Base-by-base conservation (phyloP, 2,113 vertebrate species). In the Sorex araneus region DNA sequence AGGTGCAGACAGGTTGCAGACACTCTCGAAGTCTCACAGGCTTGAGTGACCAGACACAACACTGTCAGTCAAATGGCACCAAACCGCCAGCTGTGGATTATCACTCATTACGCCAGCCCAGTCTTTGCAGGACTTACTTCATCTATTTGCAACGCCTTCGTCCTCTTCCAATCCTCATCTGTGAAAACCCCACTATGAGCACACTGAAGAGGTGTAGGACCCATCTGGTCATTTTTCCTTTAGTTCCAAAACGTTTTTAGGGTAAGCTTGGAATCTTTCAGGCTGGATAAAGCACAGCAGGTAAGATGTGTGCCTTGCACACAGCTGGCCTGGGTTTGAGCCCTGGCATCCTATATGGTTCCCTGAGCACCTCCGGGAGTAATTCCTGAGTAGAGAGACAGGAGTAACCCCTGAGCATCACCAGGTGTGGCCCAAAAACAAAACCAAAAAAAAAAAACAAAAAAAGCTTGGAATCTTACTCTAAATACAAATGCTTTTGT, bases 401-500 rank as follows among this genome's bases (percentile, higher is more conserved):
- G 47, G 11, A 50, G 47, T 50, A 50, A 50, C 6, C 47, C 47
- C 47, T 50, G 47, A 50, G 47, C 47, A 50, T 50, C 47, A 7
- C 13, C 47, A 50, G 47, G 47, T 50, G 13, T 50, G 47, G 47
- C 47, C 47, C 47, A 50, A 50, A 50, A 50, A 50, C 47, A 50
- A 50, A 50, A 50, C 13, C 5, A 50, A 50, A 50, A 6, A 10
- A 50, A 50, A 50, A 50, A 50, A 50, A 50, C 6, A 6, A 10
- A 50, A 50, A 50, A 50, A 50, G 10, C 10, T 13, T 13, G 47
- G 47, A 50, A 50, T 50, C 47, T 50, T 50, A 13, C 67, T 70
- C 57, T 70, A 86, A 85, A 74, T 60, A 89, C 13, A 57, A 91
- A 23, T 90, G 64, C 30, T 69, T 84, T 63, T 73, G 12, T 40